Base-by-base conservation (phyloP, 1,140 invertebrate species). In the Drosophila bocqueti region DNA sequence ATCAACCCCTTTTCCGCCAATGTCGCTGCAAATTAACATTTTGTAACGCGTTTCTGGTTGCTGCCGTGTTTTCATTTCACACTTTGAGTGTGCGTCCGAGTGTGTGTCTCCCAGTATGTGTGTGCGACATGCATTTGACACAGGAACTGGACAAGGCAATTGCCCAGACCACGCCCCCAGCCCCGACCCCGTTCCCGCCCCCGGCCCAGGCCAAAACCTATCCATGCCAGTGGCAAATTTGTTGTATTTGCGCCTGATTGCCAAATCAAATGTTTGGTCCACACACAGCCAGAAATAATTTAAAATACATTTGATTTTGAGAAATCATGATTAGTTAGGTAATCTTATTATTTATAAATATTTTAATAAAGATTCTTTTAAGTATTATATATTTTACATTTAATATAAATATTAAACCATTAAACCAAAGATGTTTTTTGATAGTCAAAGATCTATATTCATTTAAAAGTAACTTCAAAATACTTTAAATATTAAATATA, bases 191-290 rank as follows among this genome's bases (percentile, higher is more conserved):
- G 21, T 29, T n/a, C 10, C 49, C 40, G 13, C 13, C 46, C 21
- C 15, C 15, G 34, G 6, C 0, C 34, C 10, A 11, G 36, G 9
- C 36, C 36, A 38, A 36, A 13, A 38, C 36, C 24, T 26, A 24
- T 16, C 50, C 73, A 40, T 34, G 55, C 43, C 62, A 64, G 66
- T 72, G 83, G 76, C 79, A 86, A 87, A 84, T 84, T 73, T 83
- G 84, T 78, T 90, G 85, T 87, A 90, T 89, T 84, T 89, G 81
- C 62, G 69, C 49, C 68, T 86, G 83, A 87, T 86, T 87, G 83
- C 62, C 83, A 87, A 86, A 87, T 86, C 80, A 86, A 86, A 83
- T 87, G 87, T 86, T 83, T 87, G 80, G 16, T 24, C n/a, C 21
- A 46, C 38, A 76, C 65, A 52, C 49, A 8, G 49, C 3, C 62